Percentiles rank a stretch among this genome's conserved stretches.
Evolutionary conservation across 2,888 invertebrate genomes (phyloP).

Genomic region (Actias luna): DNA sequence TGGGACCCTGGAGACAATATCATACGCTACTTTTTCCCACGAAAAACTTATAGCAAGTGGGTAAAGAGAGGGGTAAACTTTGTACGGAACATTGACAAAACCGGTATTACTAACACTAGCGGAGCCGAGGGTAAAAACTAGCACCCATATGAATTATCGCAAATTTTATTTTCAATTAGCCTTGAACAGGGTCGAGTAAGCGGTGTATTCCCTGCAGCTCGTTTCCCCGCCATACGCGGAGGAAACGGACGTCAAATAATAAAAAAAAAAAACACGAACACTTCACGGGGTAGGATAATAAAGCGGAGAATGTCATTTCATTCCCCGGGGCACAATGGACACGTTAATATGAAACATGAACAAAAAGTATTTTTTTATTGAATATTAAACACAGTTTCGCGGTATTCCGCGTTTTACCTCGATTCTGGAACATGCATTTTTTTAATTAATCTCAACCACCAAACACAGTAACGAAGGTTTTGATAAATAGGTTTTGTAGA

Average conservation of each 20-base stretch:
- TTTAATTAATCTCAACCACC: too few species aligned
- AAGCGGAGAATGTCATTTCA: neutral
- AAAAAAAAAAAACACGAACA: neutral
- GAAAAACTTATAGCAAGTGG: too few species aligned
- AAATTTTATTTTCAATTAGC: neutral
- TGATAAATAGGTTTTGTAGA: too few species aligned
- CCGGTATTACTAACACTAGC: too few species aligned
- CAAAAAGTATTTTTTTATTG: neutral
- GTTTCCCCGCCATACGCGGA: neutral
- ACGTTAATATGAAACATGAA: neutral
- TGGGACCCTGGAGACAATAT: too few species aligned
- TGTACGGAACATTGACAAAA: too few species aligned
- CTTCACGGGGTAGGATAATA: neutral
- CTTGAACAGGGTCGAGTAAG: neutral
- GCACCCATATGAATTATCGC: neutral
- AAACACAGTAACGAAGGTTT: too few species aligned
- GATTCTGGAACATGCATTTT: too few species aligned
- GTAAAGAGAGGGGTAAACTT: too few species aligned
- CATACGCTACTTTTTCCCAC: too few species aligned
- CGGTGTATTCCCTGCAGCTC: neutral
- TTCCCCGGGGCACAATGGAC: neutral
- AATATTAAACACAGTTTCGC: neutral
- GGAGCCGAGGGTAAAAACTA: too few species aligned
- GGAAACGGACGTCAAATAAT: conserved; percentile 4
- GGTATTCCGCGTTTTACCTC: neutral